phyloP scores from a whole-genome alignment of 2,888 invertebrate genomes.

The Lasioglossum lativentre region DNA sequence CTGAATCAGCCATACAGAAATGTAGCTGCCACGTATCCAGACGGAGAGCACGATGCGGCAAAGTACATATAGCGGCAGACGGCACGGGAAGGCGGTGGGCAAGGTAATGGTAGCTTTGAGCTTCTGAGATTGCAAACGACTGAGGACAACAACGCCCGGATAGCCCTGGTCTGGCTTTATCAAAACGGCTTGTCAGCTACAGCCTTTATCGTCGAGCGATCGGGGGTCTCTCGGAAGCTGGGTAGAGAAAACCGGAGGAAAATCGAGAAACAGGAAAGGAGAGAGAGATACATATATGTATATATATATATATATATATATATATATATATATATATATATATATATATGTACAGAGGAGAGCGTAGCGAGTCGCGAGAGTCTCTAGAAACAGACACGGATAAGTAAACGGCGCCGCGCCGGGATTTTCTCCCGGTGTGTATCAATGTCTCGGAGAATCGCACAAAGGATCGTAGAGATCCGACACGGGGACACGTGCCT shows the following conservation, averaged over 20 bases:
- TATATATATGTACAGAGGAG: too few relatives aligned
- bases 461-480: slow-evolving; percentile 12
- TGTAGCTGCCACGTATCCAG: too few relatives aligned
- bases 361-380: too few relatives aligned
- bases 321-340: too few relatives aligned
- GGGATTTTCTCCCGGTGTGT: slow-evolving; percentile 37
- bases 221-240: slow-evolving; percentile 35
- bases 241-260: slow-evolving; percentile 39
- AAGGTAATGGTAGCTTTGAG: slow-evolving; percentile 67
- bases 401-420: slow-evolving; percentile 12
- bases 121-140: slow-evolving; percentile 76
- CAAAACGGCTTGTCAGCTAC: slow-evolving; percentile 81
- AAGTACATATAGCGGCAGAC: slow-evolving; percentile 13
- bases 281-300: too few relatives aligned
- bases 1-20: too few relatives aligned
- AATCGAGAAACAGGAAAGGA: slow-evolving; percentile 30
- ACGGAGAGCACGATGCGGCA: neutral
- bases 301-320: too few relatives aligned
- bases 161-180: slow-evolving; percentile 72
- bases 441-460: slow-evolving; percentile 30
- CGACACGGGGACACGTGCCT: neutral
- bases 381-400: slow-evolving; percentile 17
- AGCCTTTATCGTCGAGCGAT: slow-evolving; percentile 79
- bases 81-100: neutral
- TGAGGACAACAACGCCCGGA: slow-evolving; percentile 64